Evolutionary conservation across 2,113 vertebrate species (phyloP).

Genomic region (Prinia subflava): DNA sequence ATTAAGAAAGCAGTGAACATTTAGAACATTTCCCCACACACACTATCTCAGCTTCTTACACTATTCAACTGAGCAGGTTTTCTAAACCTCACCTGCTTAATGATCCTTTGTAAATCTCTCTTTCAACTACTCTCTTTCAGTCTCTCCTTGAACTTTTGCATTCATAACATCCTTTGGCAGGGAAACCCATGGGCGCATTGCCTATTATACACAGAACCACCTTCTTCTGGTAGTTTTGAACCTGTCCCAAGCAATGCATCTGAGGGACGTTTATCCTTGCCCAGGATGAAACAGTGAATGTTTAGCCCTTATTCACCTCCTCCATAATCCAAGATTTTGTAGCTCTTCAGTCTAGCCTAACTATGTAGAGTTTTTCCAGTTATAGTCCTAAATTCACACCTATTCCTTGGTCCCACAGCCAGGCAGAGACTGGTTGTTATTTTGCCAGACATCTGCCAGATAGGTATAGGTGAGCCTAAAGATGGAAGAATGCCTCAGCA

Average conservation of each 20-base stretch:
- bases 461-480: neutral
- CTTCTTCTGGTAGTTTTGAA: neutral
- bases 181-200: neutral
- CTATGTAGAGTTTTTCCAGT: neutral
- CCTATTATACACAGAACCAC: neutral
- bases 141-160: neutral
- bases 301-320: neutral
- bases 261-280: neutral
- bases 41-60: neutral
- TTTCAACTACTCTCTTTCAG: neutral
- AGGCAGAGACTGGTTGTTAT: neutral
- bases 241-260: neutral
- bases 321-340: neutral
- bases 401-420: neutral
- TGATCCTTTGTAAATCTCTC: neutral
- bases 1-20: neutral
- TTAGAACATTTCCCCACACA: neutral
- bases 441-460: neutral
- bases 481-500: neutral
- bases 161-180: neutral
- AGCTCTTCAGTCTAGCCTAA: neutral
- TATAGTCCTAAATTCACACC: neutral
- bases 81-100: neutral
- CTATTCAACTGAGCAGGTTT: neutral
- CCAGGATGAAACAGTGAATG: neutral